A percentile compares a stretch with the other conserved stretches of the same genome.
phyloP scores from a whole-genome alignment of 1,140 invertebrate genomes.

The Apis dorsata region DNA sequence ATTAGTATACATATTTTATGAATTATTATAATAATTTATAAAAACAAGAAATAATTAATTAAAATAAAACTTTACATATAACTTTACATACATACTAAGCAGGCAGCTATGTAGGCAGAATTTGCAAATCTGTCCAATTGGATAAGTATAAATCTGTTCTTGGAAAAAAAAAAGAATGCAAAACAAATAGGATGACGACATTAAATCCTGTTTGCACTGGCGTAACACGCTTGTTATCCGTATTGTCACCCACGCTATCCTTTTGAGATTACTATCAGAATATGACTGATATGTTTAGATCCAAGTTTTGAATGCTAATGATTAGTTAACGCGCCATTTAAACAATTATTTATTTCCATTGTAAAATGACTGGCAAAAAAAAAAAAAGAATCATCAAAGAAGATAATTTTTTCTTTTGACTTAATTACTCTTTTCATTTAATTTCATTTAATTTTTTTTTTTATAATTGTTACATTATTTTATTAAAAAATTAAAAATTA shows the following conservation, averaged over 20 bases:
- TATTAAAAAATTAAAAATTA: too few relatives aligned
- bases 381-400: not conserved
- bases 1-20: not conserved
- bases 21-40: not conserved
- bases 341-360: conserved; percentile 30
- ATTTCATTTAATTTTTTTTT: not conserved
- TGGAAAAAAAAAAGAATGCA: too few relatives aligned
- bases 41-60: too few relatives aligned
- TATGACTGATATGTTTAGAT: not conserved
- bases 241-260: conserved; percentile 18
- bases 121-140: conserved; percentile 16
- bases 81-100: not conserved
- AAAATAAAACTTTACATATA: not conserved
- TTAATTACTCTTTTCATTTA: not conserved
- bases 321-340: conserved; percentile 9
- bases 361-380: not conserved
- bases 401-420: not conserved
- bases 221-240: conserved; percentile 33
- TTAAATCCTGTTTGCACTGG: conserved; percentile 31
- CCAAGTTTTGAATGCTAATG: conserved; percentile 25
- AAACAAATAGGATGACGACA: not conserved
- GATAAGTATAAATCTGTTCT: not conserved
- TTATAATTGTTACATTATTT: not conserved
- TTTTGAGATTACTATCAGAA: conserved; percentile 1
- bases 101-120: not conserved